phyloP scores from a whole-genome alignment of 2,113 vertebrate genomes.

The Clupea harengus region DNA sequence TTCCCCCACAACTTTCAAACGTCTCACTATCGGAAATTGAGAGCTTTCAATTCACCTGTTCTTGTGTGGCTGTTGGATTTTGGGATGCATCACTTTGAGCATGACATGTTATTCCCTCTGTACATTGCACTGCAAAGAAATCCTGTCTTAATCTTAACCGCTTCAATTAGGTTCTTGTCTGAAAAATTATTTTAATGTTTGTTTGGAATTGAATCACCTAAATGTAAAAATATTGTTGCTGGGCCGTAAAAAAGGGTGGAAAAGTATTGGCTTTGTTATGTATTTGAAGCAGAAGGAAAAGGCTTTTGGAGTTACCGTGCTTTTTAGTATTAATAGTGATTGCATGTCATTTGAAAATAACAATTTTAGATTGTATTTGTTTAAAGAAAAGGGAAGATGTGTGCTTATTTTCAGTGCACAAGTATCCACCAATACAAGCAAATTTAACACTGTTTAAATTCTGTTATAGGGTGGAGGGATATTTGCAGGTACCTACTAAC shows the following conservation, averaged over 20 bases:
- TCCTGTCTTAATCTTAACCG: not conserved
- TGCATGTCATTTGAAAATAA: not conserved
- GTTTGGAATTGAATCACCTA: no score
- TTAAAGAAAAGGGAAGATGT: not conserved
- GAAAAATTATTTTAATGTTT: no score
- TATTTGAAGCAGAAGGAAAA: not conserved
- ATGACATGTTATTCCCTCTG: not conserved
- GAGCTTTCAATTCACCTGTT: not conserved
- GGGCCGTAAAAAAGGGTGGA: no score
- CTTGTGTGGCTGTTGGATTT: not conserved
- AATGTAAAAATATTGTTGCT: no score
- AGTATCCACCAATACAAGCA: not conserved
- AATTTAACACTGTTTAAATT: not conserved
- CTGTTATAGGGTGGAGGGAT: no score
- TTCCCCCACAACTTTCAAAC: not conserved
- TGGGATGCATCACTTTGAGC: not conserved
- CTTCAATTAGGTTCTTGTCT: no score
- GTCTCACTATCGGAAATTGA: not conserved
- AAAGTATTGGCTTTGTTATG: no score
- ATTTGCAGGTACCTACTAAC: no score
- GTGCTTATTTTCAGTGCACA: not conserved
- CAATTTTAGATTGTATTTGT: not conserved
- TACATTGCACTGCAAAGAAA: not conserved
- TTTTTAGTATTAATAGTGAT: not conserved
- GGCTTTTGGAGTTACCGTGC: not conserved